Conservation (phyloP, 2,888 invertebrate genomes). For the Drosophila putrida region DNA sequence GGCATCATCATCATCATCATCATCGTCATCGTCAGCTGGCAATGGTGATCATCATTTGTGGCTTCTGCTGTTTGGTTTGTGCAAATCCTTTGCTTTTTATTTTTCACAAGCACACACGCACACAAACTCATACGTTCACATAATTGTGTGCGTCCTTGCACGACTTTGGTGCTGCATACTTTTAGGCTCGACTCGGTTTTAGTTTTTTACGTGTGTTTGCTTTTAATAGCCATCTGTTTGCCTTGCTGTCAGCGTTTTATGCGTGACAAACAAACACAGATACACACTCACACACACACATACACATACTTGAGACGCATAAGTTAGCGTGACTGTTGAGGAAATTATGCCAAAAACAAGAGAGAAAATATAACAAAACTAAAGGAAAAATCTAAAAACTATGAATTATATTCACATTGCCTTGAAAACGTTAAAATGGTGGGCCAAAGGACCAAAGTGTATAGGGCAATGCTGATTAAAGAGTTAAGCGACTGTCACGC, state of each 20-base stretch:
- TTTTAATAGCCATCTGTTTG: conserved; percentile 78
- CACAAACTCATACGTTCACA: conserved; percentile 8
- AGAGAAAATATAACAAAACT: conserved; percentile 16
- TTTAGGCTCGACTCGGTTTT: conserved; percentile 66
- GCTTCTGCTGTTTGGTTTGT: conserved; percentile 56
- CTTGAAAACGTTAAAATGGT: conserved; percentile 53
- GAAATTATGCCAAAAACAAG: conserved; percentile 53
- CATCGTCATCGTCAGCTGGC: conserved; percentile 26
- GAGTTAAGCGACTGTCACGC: conserved; percentile 75
- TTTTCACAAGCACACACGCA: conserved; percentile 24
- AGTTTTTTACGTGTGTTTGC: conserved; percentile 73
- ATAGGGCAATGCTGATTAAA: conserved; percentile 68
- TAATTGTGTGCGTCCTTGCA: conserved; percentile 68
- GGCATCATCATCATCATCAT: conserved; percentile 25
- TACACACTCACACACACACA: conserved; percentile 25
- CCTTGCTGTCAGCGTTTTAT: conserved; percentile 74
- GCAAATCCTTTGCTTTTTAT: conserved; percentile 56
- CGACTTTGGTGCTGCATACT: conserved; percentile 64
- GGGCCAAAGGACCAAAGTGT: conserved; percentile 6
- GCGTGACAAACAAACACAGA: conserved; percentile 64
- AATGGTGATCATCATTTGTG: conserved; percentile 61
- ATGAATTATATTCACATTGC: conserved; percentile 49
- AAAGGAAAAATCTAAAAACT: conserved; percentile 32
- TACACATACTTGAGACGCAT: conserved; percentile 41
- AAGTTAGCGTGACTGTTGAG: conserved; percentile 67